These are phyloP conservation scores for Hozukius guyotensis DNA, from an alignment of 2,797 vertebrate species.

Conservation along the genomic window DNA sequence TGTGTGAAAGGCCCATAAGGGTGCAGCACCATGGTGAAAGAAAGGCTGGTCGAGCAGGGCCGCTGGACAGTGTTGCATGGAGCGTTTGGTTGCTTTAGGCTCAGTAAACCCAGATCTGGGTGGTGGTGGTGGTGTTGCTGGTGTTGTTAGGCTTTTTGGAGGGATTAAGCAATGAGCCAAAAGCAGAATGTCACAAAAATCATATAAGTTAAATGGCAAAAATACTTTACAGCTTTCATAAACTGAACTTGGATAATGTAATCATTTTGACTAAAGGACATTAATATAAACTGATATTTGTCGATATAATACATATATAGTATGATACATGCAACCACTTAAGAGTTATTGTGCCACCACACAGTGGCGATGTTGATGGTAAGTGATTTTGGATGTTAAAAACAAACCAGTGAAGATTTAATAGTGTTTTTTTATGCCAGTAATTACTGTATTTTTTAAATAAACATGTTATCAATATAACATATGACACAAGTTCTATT, in stretches of 20 bases:
- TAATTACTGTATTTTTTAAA: background rate
- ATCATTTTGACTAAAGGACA: background rate
- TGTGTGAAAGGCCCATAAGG: background rate
- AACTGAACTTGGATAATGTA: background rate
- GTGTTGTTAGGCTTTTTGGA: conserved; percentile 30
- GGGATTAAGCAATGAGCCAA: conserved; percentile 61
- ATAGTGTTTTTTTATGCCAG: background rate
- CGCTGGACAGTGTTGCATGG: conserved; percentile 36
- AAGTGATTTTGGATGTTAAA: conserved; percentile 6
- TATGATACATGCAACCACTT: background rate
- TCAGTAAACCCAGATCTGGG: conserved; percentile 20
- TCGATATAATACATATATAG: background rate
- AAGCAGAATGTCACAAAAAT: conserved; percentile 38
- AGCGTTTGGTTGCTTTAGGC: conserved; percentile 24
- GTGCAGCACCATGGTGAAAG: conserved; percentile 20
- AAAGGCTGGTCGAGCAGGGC: conserved; percentile 20
- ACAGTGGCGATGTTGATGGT: background rate
- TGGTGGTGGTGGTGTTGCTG: conserved; percentile 5
- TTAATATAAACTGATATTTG: background rate
- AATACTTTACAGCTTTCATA: background rate
- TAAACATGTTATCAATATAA: background rate
- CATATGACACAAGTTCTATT: background rate
- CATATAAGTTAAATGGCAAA: background rate
- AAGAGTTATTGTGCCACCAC: background rate
- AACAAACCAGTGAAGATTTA: conserved; percentile 5